These are phyloP conservation scores for Sarcophaga bullata DNA, from an alignment of 1,140 invertebrate species.

Conservation along the genomic window DNA sequence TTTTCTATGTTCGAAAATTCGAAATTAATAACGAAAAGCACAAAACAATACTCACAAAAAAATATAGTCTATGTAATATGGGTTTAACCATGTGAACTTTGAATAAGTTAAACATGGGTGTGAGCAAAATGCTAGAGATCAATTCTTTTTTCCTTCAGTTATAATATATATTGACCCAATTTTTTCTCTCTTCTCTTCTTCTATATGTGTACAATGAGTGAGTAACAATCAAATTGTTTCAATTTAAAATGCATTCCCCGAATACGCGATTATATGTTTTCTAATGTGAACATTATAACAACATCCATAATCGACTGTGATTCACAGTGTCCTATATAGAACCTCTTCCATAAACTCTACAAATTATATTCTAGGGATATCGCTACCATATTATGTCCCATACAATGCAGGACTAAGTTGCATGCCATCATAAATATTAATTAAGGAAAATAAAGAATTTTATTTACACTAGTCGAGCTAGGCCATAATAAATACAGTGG, in stretches of 20 bases:
- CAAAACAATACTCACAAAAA: too few species aligned
- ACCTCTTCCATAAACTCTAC: background rate
- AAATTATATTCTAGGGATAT: conserved; percentile 1
- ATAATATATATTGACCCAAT: background rate
- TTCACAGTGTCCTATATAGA: background rate
- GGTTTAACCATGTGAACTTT: too few species aligned
- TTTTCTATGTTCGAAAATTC: too few species aligned
- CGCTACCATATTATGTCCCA: too few species aligned
- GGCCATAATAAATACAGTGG: background rate
- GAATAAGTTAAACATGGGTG: too few species aligned
- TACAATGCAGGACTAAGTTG: background rate
- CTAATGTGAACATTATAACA: background rate
- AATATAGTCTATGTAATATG: too few species aligned
- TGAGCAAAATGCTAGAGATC: too few species aligned
- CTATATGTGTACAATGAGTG: too few species aligned
- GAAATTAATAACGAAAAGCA: too few species aligned
- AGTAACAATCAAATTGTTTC: too few species aligned
- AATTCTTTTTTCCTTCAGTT: background rate
- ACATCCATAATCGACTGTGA: conserved; percentile 25
- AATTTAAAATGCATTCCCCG: background rate
- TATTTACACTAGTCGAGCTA: background rate
- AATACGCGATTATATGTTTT: background rate
- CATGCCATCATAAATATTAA: conserved; percentile 25
- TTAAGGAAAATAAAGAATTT: conserved; percentile 32
- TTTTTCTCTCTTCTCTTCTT: too few species aligned